Evolutionary conservation across 2,797 vertebrate genomes (phyloP).

Genomic region (Harpagifer antarcticus): DNA sequence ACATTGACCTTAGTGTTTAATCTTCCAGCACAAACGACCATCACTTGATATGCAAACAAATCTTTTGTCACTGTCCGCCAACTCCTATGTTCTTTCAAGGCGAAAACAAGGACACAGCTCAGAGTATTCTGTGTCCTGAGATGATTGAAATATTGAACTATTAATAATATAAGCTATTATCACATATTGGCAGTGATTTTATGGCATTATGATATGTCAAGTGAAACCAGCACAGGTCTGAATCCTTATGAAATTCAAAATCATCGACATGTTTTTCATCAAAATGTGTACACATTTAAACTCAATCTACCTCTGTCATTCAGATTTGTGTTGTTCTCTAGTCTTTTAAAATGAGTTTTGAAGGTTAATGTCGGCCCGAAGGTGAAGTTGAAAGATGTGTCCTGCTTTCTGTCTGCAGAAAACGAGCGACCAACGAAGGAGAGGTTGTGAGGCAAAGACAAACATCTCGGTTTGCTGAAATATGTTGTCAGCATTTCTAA

Average conservation of each 20-base stretch:
- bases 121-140: constrained; percentile 21
- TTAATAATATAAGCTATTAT: background rate
- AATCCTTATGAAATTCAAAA: background rate
- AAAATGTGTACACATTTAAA: background rate
- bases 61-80: constrained; percentile 68
- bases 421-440: background rate
- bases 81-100: constrained; percentile 55
- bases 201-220: background rate
- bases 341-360: background rate
- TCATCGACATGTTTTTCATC: background rate
- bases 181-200: background rate
- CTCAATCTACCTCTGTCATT: background rate
- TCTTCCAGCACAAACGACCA: constrained; percentile 75
- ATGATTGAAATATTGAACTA: constrained; percentile 20
- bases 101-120: constrained; percentile 40
- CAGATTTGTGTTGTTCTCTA: background rate
- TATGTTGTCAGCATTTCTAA: background rate
- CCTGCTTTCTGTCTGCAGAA: background rate
- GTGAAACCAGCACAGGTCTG: background rate
- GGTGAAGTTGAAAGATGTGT: background rate
- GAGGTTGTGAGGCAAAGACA: background rate
- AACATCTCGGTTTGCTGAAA: background rate
- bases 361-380: background rate
- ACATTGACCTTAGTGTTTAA: constrained; percentile 79
- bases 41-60: constrained; percentile 73